Conservation (phyloP, 2,113 vertebrate genomes). For the Corythornis madagascariensis region DNA sequence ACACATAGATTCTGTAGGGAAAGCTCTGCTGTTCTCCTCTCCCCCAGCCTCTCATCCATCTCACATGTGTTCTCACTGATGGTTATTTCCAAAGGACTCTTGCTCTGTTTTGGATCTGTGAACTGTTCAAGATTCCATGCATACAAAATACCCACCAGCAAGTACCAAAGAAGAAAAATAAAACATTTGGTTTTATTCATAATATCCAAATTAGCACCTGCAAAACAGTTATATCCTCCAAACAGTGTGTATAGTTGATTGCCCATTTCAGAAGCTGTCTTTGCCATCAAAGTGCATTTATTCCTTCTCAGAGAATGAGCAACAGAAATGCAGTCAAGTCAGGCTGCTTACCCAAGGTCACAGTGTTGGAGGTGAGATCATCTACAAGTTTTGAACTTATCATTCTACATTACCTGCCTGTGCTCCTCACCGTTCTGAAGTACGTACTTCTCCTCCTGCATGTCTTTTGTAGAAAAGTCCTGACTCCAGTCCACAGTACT, state of each 20-base stretch:
- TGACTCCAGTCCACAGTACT: neutral
- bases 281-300: neutral
- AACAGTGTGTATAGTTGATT: neutral
- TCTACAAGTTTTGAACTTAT: neutral
- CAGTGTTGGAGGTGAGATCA: neutral
- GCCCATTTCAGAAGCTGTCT: neutral
- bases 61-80: rapidly evolving
- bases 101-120: neutral
- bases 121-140: neutral
- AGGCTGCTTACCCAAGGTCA: neutral
- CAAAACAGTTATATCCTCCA: neutral
- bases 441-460: neutral
- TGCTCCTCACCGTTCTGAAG: neutral
- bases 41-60: neutral
- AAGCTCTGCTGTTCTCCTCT: neutral
- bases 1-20: neutral
- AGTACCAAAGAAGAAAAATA: neutral
- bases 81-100: neutral
- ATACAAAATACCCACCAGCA: neutral
- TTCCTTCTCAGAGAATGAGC: neutral
- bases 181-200: neutral
- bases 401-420: neutral
- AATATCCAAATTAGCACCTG: neutral
- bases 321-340: neutral
- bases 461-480: neutral